Base-by-base conservation (phyloP, 30 jellyfish, hydroid and myxozoan species). In the Nemopilema nomurai region DNA sequence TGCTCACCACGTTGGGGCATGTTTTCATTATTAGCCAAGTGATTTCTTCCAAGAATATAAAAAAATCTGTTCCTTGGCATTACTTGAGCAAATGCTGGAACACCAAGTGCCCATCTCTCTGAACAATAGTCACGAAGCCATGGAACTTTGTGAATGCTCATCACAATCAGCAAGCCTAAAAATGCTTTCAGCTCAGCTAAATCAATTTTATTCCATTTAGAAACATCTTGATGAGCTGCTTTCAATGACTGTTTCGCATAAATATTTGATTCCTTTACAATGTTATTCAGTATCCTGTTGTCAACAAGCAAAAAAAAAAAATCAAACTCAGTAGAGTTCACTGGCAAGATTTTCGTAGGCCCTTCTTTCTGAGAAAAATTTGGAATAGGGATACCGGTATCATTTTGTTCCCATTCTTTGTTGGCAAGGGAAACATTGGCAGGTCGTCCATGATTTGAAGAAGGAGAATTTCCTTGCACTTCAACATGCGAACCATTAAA, bases 71-170 rank as follows among this genome's bases (percentile, higher is more conserved):
- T 67, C 1, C 0, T 0, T 30, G 77, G 21, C 77, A 67, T 67
- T 67, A 67, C 33, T 67, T 67, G 77, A 67, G 77, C 77, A 67
- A 67, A 67, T 30, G 77, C 77, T 67, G 77, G 77, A 24, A 67
- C 77, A 23, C 77, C 41, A 67, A 67, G 77, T 16, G 33, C 41
- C 41, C 77, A 67, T 9, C 50, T 57, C 33, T 70, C 80, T 24
- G 80, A 70, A 62, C 64, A 70, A 70, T 70, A 70, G 50, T 70
- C 64, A 28, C 64, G 80, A 51, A 67, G 41, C 77, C 41, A 70
- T 70, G 80, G 80, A 70, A 26, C 80, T 57, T 28, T 70, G 77
- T 67, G 77, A 30, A 67, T 19, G 77, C 77, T 67, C 77, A 70
- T 70, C 50, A 57, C 80, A 70, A 70, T 70, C 49, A 70, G 80